Percentiles rank a stretch among this genome's conserved stretches.
Conservation (phyloP, 2,797 vertebrate species). For the Peromyscus attwateri region DNA sequence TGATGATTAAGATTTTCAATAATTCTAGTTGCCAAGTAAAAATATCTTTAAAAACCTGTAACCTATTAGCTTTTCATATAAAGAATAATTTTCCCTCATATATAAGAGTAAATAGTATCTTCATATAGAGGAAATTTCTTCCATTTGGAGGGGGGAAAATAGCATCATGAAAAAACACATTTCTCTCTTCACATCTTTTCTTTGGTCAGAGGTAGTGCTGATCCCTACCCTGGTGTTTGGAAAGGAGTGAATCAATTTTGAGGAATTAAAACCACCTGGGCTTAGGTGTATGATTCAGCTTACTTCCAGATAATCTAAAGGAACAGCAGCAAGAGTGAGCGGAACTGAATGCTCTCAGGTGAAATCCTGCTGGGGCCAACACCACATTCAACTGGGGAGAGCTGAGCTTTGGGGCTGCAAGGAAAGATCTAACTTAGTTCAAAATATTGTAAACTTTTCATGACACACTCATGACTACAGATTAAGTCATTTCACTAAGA, state of each 20-base stretch:
- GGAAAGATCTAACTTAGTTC: neutral
- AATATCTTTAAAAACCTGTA: neutral
- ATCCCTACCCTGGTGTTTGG: neutral
- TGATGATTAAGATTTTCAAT: neutral
- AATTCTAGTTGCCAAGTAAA: constrained; percentile 27
- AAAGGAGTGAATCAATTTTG: constrained; percentile 43
- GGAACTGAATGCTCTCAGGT: constrained; percentile 42
- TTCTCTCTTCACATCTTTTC: neutral
- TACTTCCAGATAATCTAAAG: constrained; percentile 47
- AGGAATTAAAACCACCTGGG: neutral
- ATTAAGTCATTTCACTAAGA: constrained; percentile 11
- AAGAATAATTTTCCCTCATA: neutral
- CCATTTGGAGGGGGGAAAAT: neutral
- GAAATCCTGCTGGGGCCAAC: neutral
- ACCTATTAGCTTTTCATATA: neutral
- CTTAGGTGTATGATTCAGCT: neutral
- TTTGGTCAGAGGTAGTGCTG: neutral
- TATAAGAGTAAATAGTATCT: neutral
- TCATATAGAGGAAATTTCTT: neutral
- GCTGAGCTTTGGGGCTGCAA: neutral
- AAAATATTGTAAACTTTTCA: neutral
- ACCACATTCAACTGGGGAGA: neutral
- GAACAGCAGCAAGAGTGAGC: neutral
- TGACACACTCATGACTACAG: neutral
- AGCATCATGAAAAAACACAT: neutral